These are phyloP conservation scores for Dissostichus mawsoni DNA, from an alignment of 2,113 vertebrate species.

Conservation along the genomic window DNA sequence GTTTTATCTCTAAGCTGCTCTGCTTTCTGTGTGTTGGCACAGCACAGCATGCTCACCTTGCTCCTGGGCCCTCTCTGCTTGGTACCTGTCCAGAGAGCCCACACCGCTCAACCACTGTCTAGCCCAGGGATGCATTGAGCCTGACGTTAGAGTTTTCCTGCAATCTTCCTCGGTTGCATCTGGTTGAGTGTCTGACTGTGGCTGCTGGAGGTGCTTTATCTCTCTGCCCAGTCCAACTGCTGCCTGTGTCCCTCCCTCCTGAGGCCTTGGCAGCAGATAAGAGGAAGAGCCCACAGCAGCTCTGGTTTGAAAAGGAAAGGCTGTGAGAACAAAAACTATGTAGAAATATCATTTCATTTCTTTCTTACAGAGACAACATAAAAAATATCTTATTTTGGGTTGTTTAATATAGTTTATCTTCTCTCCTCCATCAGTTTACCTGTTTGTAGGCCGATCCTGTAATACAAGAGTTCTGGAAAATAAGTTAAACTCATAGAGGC, in stretches of 20 bases:
- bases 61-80: constrained; percentile 57
- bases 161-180: constrained; percentile 49
- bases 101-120: constrained; percentile 43
- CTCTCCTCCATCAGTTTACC: constrained; percentile 10
- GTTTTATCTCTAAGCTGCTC: constrained; percentile 53
- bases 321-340: constrained; percentile 45
- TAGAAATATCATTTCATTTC: constrained; percentile 37
- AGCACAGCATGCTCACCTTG: constrained; percentile 46
- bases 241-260: constrained; percentile 70
- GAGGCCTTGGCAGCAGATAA: constrained; percentile 82
- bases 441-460: neutral
- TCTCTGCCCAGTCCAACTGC: constrained; percentile 79
- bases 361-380: constrained; percentile 36
- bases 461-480: neutral
- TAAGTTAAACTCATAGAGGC: neutral
- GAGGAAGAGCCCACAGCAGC: constrained; percentile 60
- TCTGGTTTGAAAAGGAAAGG: constrained; percentile 56
- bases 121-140: constrained; percentile 61
- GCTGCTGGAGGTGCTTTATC: constrained; percentile 79
- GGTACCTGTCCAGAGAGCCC: constrained; percentile 56
- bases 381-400: constrained; percentile 28
- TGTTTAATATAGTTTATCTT: constrained; percentile 8
- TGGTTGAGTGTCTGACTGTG: constrained; percentile 59
- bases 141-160: constrained; percentile 52
- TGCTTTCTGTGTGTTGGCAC: constrained; percentile 47